Base-by-base conservation (phyloP, 2,113 vertebrate species). In the Nipponia nippon region DNA sequence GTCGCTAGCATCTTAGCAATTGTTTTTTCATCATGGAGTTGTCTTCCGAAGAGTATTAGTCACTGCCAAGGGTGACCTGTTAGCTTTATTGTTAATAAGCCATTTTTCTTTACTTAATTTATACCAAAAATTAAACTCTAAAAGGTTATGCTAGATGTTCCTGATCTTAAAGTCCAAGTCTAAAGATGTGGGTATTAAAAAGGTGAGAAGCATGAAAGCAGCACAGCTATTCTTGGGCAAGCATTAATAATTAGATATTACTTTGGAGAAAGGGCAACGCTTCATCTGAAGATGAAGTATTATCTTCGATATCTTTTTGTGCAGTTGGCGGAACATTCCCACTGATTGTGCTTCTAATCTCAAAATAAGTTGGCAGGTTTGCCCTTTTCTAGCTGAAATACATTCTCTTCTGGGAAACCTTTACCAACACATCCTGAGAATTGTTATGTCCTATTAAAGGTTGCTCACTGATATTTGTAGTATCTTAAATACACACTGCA, bases 341-440 rank as follows among this genome's bases (percentile, higher is more conserved):
- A 93, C 93, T 92, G 87, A 96, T 92, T 95, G 90, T 86, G 87
- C 91, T 96, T 97, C 90, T 97, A 96, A 97, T 97, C 93, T 98
- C 95, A 97, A 97, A 95, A 95, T 90, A 97, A 96, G 89, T 90
- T 98, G 97, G 95, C 75, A 63, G 95, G 52, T 97, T 94, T 98
- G 98, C 97, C 97, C 97, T 98, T 98, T 98, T 97, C 96, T 93
- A 93, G 75, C 63, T 97, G 97, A 98, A 97, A 96, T 97, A 96
- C 21, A 96, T 93, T 84, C 85, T 97, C 96, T 95, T 96, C 91
- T 91, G 94, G 96, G 93, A 98, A 97, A 95, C 83, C 66, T 95
- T 88, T 97, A 82, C 94, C 90, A 96, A 96, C 59, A 91, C 66
- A 96, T 80, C 97, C 52, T 95, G 81, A 97, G 89, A 97, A 95